A percentile compares a stretch with the other conserved stretches of the same genome.
Evolutionary conservation across 2,113 vertebrate genomes (phyloP).

Genomic region (Gasterosteus aculeatus): DNA sequence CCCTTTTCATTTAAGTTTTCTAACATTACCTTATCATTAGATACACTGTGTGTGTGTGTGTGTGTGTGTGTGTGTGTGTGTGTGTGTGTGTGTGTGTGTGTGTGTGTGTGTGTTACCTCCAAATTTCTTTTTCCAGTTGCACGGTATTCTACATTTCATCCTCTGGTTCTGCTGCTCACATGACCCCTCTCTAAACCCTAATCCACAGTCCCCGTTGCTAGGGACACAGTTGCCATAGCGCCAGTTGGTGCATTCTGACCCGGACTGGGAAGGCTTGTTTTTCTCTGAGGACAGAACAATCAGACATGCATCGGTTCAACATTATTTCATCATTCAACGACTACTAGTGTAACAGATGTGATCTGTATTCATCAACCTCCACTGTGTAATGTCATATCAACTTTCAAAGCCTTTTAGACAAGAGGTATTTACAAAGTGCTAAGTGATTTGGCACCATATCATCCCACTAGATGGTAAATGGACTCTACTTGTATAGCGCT

Average conservation of each 20-base stretch:
- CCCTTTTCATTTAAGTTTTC: no score
- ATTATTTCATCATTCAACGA: not conserved
- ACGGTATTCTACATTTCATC: slow-evolving; percentile 89
- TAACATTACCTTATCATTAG: not conserved
- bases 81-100: slow-evolving; percentile 6
- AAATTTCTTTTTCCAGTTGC: slow-evolving; percentile 94
- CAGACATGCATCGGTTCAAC: not conserved
- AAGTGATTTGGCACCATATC: no score
- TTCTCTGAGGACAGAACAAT: slow-evolving; percentile 77
- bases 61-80: not conserved
- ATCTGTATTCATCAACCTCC: not conserved
- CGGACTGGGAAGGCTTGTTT: slow-evolving; percentile 75
- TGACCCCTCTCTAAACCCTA: slow-evolving; percentile 84
- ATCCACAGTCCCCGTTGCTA: slow-evolving; percentile 88
- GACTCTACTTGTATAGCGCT: no score
- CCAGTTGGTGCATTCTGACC: slow-evolving; percentile 86
- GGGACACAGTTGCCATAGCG: slow-evolving; percentile 87
- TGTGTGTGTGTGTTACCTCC: slow-evolving; percentile 80
- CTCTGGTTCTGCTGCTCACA: slow-evolving; percentile 87
- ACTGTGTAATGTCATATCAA: not conserved
- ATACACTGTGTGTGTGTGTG: not conserved
- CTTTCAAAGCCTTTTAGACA: not conserved
- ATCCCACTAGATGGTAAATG: no score
- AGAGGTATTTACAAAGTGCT: no score
- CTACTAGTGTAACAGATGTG: not conserved